Base-by-base conservation (phyloP, 2,797 vertebrate species). In the Platyrinchus mystaceus region DNA sequence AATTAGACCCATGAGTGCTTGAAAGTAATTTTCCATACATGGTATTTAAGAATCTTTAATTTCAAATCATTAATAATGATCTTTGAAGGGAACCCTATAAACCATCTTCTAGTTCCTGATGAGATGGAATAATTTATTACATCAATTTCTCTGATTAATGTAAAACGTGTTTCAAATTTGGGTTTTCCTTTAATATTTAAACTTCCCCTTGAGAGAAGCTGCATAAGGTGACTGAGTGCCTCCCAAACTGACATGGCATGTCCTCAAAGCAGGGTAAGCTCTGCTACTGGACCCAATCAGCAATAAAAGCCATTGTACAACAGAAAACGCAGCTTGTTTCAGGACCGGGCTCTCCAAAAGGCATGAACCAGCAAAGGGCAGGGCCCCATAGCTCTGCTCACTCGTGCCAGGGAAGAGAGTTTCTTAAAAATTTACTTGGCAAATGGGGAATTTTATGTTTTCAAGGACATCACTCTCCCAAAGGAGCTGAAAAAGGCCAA, bases 161-260 rank as follows among this genome's bases (percentile, higher is more conserved):
- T 71, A 70, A 87, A 93, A 96, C 1, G 3, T 60, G 81, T 80
- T 90, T 89, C 84, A 96, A 81, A 95, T 94, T 90, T 91, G 74
- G 67, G 21, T 73, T 60, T 89, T 74, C 39, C n/a, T 93, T 95
- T 93, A 96, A 90, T 95, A 94, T 94, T 95, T 95, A 74, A 96
- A 74, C 49, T 76, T 77, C 16, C 24, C n/a, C 56, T 19, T 41
- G 84, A 84, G 77, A 63, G 36, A 7, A 92, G 34, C 41, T 47
- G 74, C 34, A 90, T 80, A 60, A 44, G 55, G 80, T 87, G 93
- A 69, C 46, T 41, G 87, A 70, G 63, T 67, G 64, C 1, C 32
- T 70, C 46, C 34, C 34, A 52, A 3, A 15, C 7, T 39, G 41
- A 24, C 0, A 1, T 36, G 46, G 27, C 10, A 4, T 22, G 62